Evolutionary conservation across 2,888 invertebrate genomes (phyloP).

Genomic region (Eurois occulta): DNA sequence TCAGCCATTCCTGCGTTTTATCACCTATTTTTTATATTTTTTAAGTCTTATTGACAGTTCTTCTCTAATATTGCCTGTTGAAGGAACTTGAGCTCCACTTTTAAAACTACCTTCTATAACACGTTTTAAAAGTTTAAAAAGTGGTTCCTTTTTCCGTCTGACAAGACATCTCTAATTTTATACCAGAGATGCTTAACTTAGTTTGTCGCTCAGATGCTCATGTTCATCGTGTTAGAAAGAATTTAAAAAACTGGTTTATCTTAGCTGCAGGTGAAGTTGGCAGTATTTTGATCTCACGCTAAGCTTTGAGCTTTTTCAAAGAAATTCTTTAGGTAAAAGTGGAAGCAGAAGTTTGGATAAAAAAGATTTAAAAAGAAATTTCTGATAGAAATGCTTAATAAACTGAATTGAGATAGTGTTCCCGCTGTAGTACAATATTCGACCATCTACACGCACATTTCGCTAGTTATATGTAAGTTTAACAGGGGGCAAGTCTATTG

Average conservation of each 20-base stretch:
- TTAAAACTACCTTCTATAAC: background rate
- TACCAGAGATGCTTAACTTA: constrained; percentile 14
- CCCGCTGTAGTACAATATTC: background rate
- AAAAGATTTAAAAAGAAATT: background rate
- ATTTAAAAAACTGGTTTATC: constrained; percentile 28
- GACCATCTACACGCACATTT: background rate
- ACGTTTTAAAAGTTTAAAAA: constrained; percentile 12
- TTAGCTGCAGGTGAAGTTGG: constrained; percentile 26
- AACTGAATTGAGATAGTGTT: background rate
- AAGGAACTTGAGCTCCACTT: background rate
- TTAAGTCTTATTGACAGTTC: background rate
- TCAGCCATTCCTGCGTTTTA: background rate
- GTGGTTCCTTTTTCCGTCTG: background rate
- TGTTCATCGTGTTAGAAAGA: constrained; percentile 32
- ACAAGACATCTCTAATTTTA: constrained; percentile 15
- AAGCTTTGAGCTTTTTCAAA: constrained; percentile 7
- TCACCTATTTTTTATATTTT: background rate
- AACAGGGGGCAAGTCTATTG: background rate
- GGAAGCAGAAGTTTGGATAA: background rate
- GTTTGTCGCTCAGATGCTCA: constrained; percentile 16
- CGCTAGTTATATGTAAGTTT: background rate
- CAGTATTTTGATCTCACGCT: background rate
- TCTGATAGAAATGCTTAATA: background rate
- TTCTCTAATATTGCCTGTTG: background rate
- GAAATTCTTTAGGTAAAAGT: background rate